Evolutionary conservation across 1,140 invertebrate genomes (phyloP).

Genomic region (Apis cerana): DNA sequence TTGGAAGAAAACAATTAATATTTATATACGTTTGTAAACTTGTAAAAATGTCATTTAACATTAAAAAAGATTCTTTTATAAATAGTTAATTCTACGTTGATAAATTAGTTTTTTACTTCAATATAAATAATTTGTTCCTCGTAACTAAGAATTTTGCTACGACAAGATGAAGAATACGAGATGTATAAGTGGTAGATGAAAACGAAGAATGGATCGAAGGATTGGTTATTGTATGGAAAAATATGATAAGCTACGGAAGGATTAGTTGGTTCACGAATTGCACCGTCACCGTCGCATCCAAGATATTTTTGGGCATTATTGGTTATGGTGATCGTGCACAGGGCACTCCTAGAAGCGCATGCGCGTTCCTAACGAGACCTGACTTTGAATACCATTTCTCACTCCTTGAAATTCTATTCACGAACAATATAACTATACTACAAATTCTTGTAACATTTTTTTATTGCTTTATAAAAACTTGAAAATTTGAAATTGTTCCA

Average conservation of each 20-base stretch:
- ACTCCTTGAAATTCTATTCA: neutral
- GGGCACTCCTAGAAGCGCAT: constrained; percentile 69
- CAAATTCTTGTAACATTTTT: neutral
- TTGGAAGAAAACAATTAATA: no score
- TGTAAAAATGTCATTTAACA: no score
- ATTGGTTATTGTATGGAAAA: constrained; percentile 70
- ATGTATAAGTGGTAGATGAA: constrained; percentile 6
- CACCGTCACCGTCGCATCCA: constrained; percentile 62
- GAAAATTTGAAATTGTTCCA: no score
- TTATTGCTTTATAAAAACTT: neutral
- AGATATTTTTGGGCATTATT: constrained; percentile 67
- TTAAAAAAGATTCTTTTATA: no score
- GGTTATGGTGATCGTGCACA: constrained; percentile 67
- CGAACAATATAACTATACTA: neutral
- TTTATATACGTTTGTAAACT: no score
- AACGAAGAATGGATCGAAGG: constrained; percentile 34
- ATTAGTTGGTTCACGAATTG: constrained; percentile 58
- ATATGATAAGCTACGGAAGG: constrained; percentile 69
- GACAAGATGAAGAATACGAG: neutral
- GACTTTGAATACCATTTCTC: neutral
- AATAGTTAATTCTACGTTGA: no score
- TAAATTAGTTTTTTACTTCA: neutral
- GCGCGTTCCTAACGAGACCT: constrained; percentile 1
- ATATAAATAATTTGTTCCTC: neutral
- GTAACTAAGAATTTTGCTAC: neutral